Conservation (phyloP, 1,140 invertebrate species). For the Hyposmocoma kahamanoa region DNA sequence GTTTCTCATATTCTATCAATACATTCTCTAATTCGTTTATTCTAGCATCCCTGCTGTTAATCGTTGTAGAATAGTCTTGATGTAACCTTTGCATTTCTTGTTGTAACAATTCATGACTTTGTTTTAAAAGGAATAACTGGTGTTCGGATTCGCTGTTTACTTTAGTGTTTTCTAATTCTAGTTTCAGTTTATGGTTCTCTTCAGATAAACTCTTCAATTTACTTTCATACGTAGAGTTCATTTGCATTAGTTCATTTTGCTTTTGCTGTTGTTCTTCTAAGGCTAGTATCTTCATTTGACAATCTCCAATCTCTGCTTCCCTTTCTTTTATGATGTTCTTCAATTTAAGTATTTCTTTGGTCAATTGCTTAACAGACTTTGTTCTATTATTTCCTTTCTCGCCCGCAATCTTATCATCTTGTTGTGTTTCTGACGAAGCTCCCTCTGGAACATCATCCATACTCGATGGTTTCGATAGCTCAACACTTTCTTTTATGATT, state of each 20-base stretch:
- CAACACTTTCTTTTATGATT: conserved; percentile 59
- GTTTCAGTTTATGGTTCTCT: conserved; percentile 51
- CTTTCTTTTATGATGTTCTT: conserved; percentile 72
- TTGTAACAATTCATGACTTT: conserved; percentile 35
- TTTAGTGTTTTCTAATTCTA: conserved; percentile 47
- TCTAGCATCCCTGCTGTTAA: conserved; percentile 41
- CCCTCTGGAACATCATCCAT: conserved; percentile 42
- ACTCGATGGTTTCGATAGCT: conserved; percentile 37
- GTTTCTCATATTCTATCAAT: conserved; percentile 57
- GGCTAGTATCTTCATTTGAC: conserved; percentile 66
- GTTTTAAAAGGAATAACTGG: conserved; percentile 25
- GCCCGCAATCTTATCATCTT: conserved; percentile 45
- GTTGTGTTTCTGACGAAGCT: conserved; percentile 25
- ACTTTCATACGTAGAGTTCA: conserved; percentile 35
- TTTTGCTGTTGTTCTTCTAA: conserved; percentile 66
- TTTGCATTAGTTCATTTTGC: conserved; percentile 45
- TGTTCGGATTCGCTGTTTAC: conserved; percentile 43
- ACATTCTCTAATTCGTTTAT: conserved; percentile 56
- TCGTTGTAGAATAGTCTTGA: conserved; percentile 41
- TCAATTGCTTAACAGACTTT: conserved; percentile 66
- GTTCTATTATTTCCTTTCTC: conserved; percentile 49
- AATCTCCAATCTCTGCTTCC: conserved; percentile 71
- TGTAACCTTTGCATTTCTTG: conserved; percentile 54
- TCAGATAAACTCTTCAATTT: conserved; percentile 46
- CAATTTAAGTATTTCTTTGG: conserved; percentile 69